Base-by-base conservation (phyloP, 2,888 invertebrate species). In the Tinea pellionella region DNA sequence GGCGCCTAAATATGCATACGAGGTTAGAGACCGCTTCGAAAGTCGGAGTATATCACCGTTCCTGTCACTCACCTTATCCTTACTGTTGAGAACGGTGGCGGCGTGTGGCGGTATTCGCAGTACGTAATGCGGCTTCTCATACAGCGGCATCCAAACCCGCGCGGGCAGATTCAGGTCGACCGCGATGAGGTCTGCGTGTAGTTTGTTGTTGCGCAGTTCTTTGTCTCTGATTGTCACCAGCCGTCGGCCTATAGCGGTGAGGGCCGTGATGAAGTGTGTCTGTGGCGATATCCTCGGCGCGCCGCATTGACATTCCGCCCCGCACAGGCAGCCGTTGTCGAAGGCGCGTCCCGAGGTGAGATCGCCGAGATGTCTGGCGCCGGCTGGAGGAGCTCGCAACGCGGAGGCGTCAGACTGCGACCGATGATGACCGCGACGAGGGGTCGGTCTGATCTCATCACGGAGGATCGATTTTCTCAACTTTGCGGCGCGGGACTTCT, bases 41-140 rank as follows among this genome's bases (percentile, higher is more conserved):
- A 24, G 24, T n/a, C 29, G 24, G 12, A 47, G 57, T 63, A 80
- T 64, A 80, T 80, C 69, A 30, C 19, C 2, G 24, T 24, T n/a
- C 24, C 24, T 3, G 24, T 24, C 24, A 24, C 24, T 24, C 62
- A 86, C 86, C 91, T 97, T 97, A 78, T 98, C 97, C 88, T 99
- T 99, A 67, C 98, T 98, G 83, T 99, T 99, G 65, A 99, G 92
- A 60, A 99, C 98, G 59, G 98, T 98, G 63, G 98, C 97, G 65
- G 97, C 96, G 72, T 97, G 96, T 62, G 97, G 97, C 51, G 99
- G 98, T 84, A 99, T 97, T 80, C 99, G 90, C 58, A 99, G 94
- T 68, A 99, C 94, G 74, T 97, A 94, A 87, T 99, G 99, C 59
- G 96, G 93, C 67, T 91, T 89, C 66, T 93, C 93, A 78, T 96